These are phyloP conservation scores for Drosophila yooni DNA, from an alignment of 2,888 invertebrate species.

Conservation along the genomic window DNA sequence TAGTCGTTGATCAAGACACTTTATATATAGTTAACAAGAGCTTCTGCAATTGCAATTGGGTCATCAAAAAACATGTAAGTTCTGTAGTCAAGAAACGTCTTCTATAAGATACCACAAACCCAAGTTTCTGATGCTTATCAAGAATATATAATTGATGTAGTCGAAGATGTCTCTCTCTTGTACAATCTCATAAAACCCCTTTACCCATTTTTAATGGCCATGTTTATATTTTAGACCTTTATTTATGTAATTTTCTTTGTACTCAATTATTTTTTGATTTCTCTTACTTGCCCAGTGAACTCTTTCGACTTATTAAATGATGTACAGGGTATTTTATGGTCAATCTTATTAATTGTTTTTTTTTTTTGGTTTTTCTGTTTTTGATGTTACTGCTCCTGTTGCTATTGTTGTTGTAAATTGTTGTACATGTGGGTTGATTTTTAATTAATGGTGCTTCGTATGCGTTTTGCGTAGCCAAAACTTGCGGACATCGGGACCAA, in stretches of 20 bases:
- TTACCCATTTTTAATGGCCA: too few relatives aligned
- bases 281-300: not conserved
- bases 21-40: not conserved
- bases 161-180: too few relatives aligned
- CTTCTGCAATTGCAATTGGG: not conserved
- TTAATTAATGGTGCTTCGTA: conserved; percentile 77
- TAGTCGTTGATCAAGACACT: not conserved
- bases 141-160: not conserved
- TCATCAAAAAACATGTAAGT: not conserved
- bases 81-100: not conserved
- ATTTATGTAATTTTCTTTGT: not conserved
- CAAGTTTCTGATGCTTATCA: not conserved
- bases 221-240: not conserved
- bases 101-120: not conserved
- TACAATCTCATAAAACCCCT: too few relatives aligned
- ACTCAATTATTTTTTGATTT: not conserved
- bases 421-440: conserved; percentile 68
- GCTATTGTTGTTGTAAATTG: conserved; percentile 23
- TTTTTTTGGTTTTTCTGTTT: conserved; percentile 55
- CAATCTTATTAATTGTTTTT: conserved; percentile 15
- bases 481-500: conserved; percentile 31
- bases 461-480: conserved; percentile 71
- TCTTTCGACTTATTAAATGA: not conserved
- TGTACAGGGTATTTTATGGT: conserved; percentile 2
- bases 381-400: conserved; percentile 57